phyloP scores from a whole-genome alignment of 2,888 invertebrate species.

The Tipula vernalis region DNA sequence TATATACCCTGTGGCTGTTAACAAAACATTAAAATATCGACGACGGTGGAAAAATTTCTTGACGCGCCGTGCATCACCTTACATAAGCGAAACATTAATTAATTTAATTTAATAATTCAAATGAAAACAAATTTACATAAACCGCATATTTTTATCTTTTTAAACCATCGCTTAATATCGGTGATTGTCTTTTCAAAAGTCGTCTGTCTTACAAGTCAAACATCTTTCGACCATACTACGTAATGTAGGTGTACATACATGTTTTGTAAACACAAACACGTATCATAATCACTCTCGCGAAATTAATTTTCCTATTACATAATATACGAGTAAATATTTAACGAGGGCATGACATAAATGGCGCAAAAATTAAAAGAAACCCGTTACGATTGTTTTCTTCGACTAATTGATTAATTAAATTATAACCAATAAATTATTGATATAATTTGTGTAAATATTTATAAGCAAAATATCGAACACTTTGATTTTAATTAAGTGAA shows the following conservation, averaged over 20 bases:
- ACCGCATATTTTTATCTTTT: not conserved
- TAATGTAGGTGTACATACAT: not conserved
- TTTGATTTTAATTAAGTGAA: slow-evolving; percentile 1
- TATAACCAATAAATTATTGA: not conserved
- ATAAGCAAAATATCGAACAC: not conserved
- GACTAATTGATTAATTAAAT: not conserved
- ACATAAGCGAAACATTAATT: not conserved
- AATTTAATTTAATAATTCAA: not conserved
- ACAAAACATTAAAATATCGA: too few species aligned
- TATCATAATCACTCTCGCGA: not conserved
- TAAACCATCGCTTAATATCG: not conserved
- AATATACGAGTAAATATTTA: not conserved
- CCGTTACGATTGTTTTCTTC: not conserved
- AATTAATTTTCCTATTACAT: not conserved
- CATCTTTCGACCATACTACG: not conserved
- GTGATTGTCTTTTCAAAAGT: not conserved
- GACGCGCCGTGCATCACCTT: not conserved
- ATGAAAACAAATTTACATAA: not conserved
- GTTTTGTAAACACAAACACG: not conserved
- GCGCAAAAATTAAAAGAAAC: not conserved
- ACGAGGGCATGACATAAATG: not conserved
- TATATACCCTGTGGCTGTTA: too few species aligned
- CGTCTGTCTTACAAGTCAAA: not conserved
- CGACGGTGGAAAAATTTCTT: not conserved
- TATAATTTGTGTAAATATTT: not conserved